A percentile compares a stretch with the other conserved stretches of the same genome.
Conservation (phyloP, 1,140 invertebrate species). For the Luehdorfia chinensis region DNA sequence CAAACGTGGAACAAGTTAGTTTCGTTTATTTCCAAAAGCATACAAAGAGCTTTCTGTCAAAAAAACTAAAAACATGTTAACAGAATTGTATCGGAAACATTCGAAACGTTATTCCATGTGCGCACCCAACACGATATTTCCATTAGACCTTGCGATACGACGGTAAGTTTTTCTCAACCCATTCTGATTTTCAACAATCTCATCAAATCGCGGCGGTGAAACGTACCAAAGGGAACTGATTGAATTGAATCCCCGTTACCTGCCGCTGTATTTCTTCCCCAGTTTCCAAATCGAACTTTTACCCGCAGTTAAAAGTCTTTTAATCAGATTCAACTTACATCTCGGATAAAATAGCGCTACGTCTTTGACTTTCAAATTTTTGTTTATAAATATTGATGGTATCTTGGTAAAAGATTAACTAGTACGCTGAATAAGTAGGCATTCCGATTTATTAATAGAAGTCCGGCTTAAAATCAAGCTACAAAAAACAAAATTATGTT, state of each 20-base stretch:
- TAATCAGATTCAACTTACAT: slow-evolving; percentile 70
- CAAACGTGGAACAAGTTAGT: too few relatives aligned
- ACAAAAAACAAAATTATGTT: too few relatives aligned
- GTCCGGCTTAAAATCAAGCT: too few relatives aligned
- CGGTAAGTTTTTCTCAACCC: slow-evolving; percentile 61
- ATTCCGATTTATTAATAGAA: too few relatives aligned
- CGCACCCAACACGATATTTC: slow-evolving; percentile 55
- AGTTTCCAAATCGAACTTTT: slow-evolving; percentile 68
- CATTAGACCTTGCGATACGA: slow-evolving; percentile 52
- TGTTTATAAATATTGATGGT: neutral
- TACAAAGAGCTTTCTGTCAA: too few relatives aligned
- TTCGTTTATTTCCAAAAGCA: too few relatives aligned
- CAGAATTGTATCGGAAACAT: slow-evolving; percentile 33
- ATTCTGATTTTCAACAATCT: slow-evolving; percentile 73
- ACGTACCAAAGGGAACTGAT: slow-evolving; percentile 69
- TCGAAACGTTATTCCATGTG: slow-evolving; percentile 30
- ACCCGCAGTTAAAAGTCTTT: slow-evolving; percentile 70
- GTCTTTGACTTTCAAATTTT: slow-evolving; percentile 6
- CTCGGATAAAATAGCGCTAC: slow-evolving; percentile 53
- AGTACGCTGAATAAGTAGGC: too few relatives aligned
- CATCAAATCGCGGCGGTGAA: slow-evolving; percentile 67
- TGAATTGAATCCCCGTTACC: slow-evolving; percentile 69
- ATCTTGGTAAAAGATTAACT: too few relatives aligned
- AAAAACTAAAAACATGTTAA: slow-evolving; percentile 15
- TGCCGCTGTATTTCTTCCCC: slow-evolving; percentile 65